These are phyloP conservation scores for Trissolcus brochymenae DNA, from an alignment of 2,888 invertebrate genomes.

Conservation along the genomic window DNA sequence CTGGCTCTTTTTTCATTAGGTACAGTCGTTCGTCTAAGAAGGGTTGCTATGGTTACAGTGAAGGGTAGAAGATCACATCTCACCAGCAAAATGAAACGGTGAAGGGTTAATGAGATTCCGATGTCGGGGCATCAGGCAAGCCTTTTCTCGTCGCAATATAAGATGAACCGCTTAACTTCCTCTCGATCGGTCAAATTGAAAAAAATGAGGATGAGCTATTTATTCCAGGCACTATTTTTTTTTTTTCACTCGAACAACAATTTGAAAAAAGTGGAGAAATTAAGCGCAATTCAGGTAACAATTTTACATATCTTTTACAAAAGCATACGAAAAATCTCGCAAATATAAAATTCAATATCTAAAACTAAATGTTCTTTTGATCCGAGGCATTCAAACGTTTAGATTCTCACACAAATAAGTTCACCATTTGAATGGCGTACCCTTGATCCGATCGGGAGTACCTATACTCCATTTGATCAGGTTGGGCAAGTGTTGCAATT, in stretches of 20 bases:
- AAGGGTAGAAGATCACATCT: conserved; percentile 58
- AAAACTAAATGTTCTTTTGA: conserved; percentile 12
- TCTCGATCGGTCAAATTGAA: conserved; percentile 8
- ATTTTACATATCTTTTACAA: background rate
- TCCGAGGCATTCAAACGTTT: conserved; percentile 21
- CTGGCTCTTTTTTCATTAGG: conserved; percentile 54
- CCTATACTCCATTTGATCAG: conserved; percentile 41
- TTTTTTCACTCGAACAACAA: background rate
- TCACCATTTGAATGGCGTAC: conserved; percentile 38
- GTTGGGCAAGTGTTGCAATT: conserved; percentile 59
- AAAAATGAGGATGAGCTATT: background rate
- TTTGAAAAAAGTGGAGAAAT: background rate
- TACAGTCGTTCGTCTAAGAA: conserved; percentile 47
- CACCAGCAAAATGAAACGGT: conserved; percentile 34
- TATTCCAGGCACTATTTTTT: background rate
- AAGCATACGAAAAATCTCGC: background rate
- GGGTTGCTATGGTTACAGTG: conserved; percentile 58
- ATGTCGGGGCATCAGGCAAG: conserved; percentile 47
- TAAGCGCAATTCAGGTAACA: too few species aligned
- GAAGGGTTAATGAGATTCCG: conserved; percentile 61
- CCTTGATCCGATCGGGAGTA: conserved; percentile 20
- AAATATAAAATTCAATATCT: background rate
- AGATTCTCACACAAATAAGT: conserved; percentile 42
- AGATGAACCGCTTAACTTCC: conserved; percentile 45
- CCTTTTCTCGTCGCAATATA: conserved; percentile 33